phyloP scores from a whole-genome alignment of 1,140 invertebrate species.

The Drosophila willistoni region DNA sequence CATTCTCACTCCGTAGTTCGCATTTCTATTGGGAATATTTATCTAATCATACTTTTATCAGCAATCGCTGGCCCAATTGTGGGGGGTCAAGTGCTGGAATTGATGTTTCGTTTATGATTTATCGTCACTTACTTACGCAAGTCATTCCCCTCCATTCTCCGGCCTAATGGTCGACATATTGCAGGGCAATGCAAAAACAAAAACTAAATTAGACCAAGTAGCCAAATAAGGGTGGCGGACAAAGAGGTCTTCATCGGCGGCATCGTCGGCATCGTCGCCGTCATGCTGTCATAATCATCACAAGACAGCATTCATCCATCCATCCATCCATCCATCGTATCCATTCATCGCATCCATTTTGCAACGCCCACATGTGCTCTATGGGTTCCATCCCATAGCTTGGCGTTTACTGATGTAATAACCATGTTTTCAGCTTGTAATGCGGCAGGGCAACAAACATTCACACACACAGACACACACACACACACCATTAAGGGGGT shows the following conservation, averaged over 20 bases:
- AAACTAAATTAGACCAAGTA: slow-evolving; percentile 69
- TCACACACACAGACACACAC: not conserved
- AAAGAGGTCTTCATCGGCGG: slow-evolving; percentile 47
- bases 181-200: slow-evolving; percentile 70
- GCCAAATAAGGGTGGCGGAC: slow-evolving; percentile 24
- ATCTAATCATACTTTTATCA: slow-evolving; percentile 2
- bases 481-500: slow-evolving; percentile 61
- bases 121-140: slow-evolving; percentile 66
- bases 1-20: not conserved
- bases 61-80: slow-evolving; percentile 23
- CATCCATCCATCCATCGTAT: slow-evolving; percentile 69
- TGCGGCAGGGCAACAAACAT: slow-evolving; percentile 69
- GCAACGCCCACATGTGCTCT: slow-evolving; percentile 69
- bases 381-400: slow-evolving; percentile 1
- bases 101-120: slow-evolving; percentile 83
- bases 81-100: slow-evolving; percentile 82
- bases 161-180: slow-evolving; percentile 73
- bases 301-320: slow-evolving; percentile 72
- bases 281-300: slow-evolving; percentile 83
- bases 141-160: slow-evolving; percentile 51
- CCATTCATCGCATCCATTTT: slow-evolving; percentile 66
- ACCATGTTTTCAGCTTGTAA: slow-evolving; percentile 83
- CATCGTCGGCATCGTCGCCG: slow-evolving; percentile 46
- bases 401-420: slow-evolving; percentile 78
- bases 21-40: not conserved